Base-by-base conservation (phyloP, 2,113 vertebrate genomes). In the Centropus bengalensis region DNA sequence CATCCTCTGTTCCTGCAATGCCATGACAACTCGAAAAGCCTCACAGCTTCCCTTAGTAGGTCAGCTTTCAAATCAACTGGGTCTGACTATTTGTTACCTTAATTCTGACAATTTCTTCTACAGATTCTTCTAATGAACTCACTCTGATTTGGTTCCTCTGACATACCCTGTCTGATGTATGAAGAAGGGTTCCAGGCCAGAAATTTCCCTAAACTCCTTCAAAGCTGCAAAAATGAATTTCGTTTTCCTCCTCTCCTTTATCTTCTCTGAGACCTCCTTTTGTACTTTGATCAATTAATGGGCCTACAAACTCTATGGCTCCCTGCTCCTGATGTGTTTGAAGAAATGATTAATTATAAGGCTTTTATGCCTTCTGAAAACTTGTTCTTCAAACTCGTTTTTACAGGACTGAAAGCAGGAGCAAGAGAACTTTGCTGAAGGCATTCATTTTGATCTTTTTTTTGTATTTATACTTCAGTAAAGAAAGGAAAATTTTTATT, bases 331-430 rank as follows among this genome's bases (percentile, higher is more conserved):
- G 33, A 77, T 75, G 88, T 90, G 63, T 95, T 91, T 93, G 88
- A 96, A 96, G 90, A 90, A 94, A 90, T 71, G 28, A 93, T 93
- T 91, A 95, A 94, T 96, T 95, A 93, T 56, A 51, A 90, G 55
- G 51, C 24, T 86, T 91, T 93, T 82, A 89, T 0, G 2, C 68
- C 52, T 74, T 83, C 68, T 83, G 88, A 94, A 93, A 95, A 92
- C 56, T 74, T 49, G 55, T 77, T 86, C 82, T 94, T 95, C 88
- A 88, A 90, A 88, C 27, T 73, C n/a, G 67, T 70, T 71, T 82
- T 95, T 59, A 63, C 47, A 92, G 68, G 33, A 47, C 90, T 54
- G 47, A 90, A 94, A 88, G 2, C 3, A 93, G 54, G 28, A 86
- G 86, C 30, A 82, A 66, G 71, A 45, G 24, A 89, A 59, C 33